phyloP scores from a whole-genome alignment of 2,113 vertebrate genomes.

The Myiagra hebetior region DNA sequence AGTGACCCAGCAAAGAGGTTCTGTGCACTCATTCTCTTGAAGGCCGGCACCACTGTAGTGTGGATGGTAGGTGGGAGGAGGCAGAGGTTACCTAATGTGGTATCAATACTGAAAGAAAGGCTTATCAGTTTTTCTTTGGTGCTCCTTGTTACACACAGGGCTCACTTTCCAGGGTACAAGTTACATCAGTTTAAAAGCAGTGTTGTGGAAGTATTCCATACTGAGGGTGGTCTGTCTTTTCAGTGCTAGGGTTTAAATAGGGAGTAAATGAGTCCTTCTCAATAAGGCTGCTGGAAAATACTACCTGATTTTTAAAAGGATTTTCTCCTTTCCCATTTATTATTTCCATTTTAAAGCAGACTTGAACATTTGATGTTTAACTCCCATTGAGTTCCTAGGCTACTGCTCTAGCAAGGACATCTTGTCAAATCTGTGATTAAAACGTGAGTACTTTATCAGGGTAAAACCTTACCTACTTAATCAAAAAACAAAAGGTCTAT shows the following conservation, averaged over 20 bases:
- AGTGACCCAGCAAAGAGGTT: not conserved
- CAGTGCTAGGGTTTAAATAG: not conserved
- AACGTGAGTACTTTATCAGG: not conserved
- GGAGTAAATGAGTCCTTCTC: not conserved
- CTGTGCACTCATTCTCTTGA: accelerated
- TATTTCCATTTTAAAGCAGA: not conserved
- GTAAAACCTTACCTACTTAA: not conserved
- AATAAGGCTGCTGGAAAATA: not conserved
- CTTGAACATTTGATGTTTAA: not conserved
- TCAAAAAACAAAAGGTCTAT: not conserved
- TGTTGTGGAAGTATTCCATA: not conserved
- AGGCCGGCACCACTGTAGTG: not conserved
- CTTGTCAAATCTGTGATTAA: not conserved
- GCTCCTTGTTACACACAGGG: not conserved
- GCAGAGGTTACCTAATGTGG: not conserved
- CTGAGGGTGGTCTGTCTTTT: not conserved
- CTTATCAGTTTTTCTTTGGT: not conserved
- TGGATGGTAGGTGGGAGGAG: not conserved
- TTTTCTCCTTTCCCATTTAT: not conserved
- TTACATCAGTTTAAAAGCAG: not conserved
- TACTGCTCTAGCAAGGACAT: not conserved
- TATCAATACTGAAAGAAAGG: not conserved
- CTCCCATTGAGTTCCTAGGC: not conserved
- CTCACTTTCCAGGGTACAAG: not conserved
- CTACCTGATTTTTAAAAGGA: not conserved